Evolutionary conservation across 2,113 vertebrate species (phyloP), one percentile per base, ranked within the genome.

Genomic region (Epinephelus moara): DNA sequence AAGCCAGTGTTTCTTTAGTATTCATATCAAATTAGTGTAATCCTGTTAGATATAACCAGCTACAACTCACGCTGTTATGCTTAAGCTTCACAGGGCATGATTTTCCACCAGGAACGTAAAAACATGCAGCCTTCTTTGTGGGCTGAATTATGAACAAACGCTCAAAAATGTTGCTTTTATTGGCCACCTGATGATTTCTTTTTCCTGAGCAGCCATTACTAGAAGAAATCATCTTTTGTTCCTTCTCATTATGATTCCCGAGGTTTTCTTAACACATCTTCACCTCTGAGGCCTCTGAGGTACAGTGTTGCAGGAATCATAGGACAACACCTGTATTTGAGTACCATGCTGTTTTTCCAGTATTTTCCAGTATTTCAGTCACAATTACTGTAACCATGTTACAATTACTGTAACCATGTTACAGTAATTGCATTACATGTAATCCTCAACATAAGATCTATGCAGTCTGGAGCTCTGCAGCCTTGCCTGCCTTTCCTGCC

Each of bases 11-110:
- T 61, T 14, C 67, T 42, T 33, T 37, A 52, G 23, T 40, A 42
- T 78, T 78, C 64, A 66, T 27, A 77, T 85, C 73, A 62, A 82
- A 56, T 82, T 19, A 25, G 56, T 70, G 50, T 69, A 80, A 80
- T 80, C 72, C 68, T 63, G 56, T 81, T 73, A 47, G 67, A 27
- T 49, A 47, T 15, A 61, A 47, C 19, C 62, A 21, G 53, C 68
- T 59, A 66, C 21, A 57, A 70, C 50, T 52, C 27, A 14, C 18
- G 49, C 56, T 1, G 25, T 75, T 18, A 4, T 49, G 33, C 25
- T 78, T 15, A 49, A 68, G 15, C 19, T n/a, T n/a, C 6, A 14
- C 13, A 19, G 49, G 21, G 27, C 40, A 8, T 57, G 23, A 50
- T 45, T 45, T 45, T 45, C 42, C 42, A 45, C 2, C 42, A 45